These are phyloP conservation scores for Pangasius mekongensis DNA, from an alignment of 2,797 vertebrate genomes.

Conservation along the genomic window DNA sequence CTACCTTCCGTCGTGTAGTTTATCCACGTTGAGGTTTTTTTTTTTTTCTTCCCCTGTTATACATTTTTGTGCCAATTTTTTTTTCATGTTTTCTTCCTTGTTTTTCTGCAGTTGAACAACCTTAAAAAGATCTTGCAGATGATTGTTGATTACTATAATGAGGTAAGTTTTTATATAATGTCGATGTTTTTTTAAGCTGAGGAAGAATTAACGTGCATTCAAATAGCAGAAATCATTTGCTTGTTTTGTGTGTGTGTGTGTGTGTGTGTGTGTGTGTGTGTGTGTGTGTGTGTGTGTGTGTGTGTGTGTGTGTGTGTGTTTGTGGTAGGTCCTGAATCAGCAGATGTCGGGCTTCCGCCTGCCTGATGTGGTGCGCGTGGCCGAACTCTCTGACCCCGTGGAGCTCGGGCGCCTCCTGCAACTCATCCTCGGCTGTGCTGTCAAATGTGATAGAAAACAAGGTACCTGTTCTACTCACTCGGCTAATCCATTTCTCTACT, in stretches of 20 bases:
- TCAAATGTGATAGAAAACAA: slow-evolving; percentile 96
- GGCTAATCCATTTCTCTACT: not conserved
- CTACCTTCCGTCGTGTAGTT: not conserved
- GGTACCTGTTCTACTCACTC: slow-evolving; percentile 69
- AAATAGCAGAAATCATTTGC: not conserved
- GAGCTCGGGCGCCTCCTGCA: slow-evolving; percentile 92
- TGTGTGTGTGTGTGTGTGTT: not conserved
- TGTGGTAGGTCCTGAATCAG: slow-evolving; percentile 84
- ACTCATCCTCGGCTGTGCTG: slow-evolving; percentile 93
- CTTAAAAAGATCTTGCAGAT: slow-evolving; percentile 97
- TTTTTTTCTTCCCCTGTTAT: not conserved
- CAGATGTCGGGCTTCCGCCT: slow-evolving; percentile 88
- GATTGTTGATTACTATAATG: slow-evolving; percentile 93
- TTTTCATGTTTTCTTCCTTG: not conserved
- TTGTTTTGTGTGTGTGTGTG: not conserved
- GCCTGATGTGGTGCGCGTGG: slow-evolving; percentile 85
- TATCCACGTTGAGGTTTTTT: not conserved
- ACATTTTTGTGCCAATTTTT: not conserved
- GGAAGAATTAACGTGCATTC: not conserved
- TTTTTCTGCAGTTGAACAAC: slow-evolving; percentile 87
- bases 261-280: not conserved
- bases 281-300: slow-evolving; percentile 8
- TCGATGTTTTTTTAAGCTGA: not conserved
- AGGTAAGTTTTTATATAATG: slow-evolving; percentile 79
- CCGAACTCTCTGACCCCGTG: slow-evolving; percentile 81